phyloP scores from a whole-genome alignment of 2,113 vertebrate species.

The Corythaixoides concolor region DNA sequence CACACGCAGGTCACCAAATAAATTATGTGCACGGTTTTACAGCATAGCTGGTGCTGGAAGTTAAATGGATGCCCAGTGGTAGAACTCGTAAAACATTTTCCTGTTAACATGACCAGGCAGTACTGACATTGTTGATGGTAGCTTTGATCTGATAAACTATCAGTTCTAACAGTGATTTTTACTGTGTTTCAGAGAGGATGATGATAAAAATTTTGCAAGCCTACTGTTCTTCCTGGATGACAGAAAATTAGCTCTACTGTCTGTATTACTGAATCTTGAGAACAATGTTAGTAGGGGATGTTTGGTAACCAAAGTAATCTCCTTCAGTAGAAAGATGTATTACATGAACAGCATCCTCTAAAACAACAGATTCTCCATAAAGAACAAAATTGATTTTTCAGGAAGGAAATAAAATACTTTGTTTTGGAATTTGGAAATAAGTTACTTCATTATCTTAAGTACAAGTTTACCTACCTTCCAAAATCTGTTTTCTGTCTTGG shows the following conservation, averaged over 20 bases:
- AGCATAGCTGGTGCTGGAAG: conserved; percentile 58
- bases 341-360: not conserved
- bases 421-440: conserved; percentile 48
- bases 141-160: conserved; percentile 72
- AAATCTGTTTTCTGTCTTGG: not conserved
- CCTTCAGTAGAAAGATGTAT: conserved; percentile 9
- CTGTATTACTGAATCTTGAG: conserved; percentile 8
- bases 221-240: conserved; percentile 57
- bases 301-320: conserved; percentile 36
- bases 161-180: conserved; percentile 69
- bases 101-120: conserved; percentile 64
- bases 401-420: conserved; percentile 24
- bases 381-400: conserved; percentile 38
- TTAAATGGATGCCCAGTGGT: conserved; percentile 73
- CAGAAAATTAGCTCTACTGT: conserved; percentile 66
- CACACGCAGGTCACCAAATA: conserved; percentile 59
- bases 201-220: conserved; percentile 68
- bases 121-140: conserved; percentile 69
- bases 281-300: not conserved
- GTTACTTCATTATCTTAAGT: not conserved
- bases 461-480: not conserved
- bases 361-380: not conserved
- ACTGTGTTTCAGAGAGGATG: conserved; percentile 60
- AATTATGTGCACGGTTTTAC: conserved; percentile 67
- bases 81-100: conserved; percentile 72